Evolutionary conservation across 2,888 invertebrate genomes (phyloP), one percentile per base, ranked within the genome.

Genomic region (Trichacis sp.): DNA sequence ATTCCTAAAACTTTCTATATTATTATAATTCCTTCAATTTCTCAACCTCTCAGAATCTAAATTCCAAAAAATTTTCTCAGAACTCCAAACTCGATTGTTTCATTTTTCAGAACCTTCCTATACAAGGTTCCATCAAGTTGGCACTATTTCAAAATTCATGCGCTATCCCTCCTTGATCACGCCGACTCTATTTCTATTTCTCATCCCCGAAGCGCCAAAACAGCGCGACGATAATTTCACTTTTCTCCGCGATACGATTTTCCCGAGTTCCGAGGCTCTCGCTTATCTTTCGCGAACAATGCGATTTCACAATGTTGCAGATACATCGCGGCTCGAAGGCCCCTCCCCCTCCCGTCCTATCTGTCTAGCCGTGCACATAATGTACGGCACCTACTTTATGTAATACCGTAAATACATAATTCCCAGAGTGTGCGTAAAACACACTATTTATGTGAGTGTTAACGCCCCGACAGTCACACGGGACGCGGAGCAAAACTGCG

Each of bases 401-500:
- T 78, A 78, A 79, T 69, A 73, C 64, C 66, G 59, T 64, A 69
- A 64, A 51, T 67, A 70, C 60, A 63, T 64, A 3, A 18, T 67
- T 29, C 40, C 62, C 24, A 8, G 51, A 67, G 45, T 30, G 54
- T 54, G 43, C 36, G 63, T 57, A 42, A 50, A 18, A 18, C 45
- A 43, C 29, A 46, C 30, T 38, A 33, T 11, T 18, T 20, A 38
- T 29, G 62, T 40, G 36, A 53, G 46, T 45, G 47, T 30, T 57
- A 47, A 65, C 57, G 43, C 54, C 24, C 24, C 56, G 43, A 66
- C 69, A 67, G 57, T 71, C 58, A 53, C 45, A 47, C 55, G 42
- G 51, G 19, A 17, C 38, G 56, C 61, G 14, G 71, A 72, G 73
- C 73, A 78, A 77, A 80, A 82, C 75, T 82, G 75, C 81, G 81